A percentile compares a stretch with the other conserved stretches of the same genome.
These are phyloP conservation scores for Ameiurus melas DNA, from an alignment of 2,113 vertebrate species.

Conservation along the genomic window DNA sequence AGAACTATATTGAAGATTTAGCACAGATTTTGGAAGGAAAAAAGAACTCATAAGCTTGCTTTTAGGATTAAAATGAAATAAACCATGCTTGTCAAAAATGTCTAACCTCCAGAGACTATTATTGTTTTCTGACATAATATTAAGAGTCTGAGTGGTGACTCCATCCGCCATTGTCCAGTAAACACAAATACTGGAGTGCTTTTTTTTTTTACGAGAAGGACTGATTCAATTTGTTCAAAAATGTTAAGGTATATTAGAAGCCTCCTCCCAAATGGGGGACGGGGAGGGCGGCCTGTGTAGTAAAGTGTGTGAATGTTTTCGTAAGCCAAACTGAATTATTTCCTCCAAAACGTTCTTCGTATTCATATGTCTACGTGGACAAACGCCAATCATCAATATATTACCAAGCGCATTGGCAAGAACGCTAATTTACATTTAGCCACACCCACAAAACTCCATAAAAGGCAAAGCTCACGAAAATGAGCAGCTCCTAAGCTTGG, in stretches of 20 bases:
- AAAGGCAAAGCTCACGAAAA: neutral
- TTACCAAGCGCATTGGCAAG: neutral
- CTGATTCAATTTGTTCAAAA: neutral
- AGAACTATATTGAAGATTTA: neutral
- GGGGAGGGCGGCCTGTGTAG: too few species aligned
- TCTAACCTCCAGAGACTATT: neutral
- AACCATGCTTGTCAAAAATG: neutral
- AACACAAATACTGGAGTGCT: neutral
- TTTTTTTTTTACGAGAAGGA: neutral
- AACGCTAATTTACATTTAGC: neutral
- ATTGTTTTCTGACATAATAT: neutral
- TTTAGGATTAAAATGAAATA: neutral
- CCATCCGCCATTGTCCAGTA: neutral
- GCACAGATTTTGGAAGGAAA: neutral
- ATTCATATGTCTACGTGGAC: neutral
- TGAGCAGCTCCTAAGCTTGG: neutral
- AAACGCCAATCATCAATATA: neutral
- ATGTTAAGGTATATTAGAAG: neutral
- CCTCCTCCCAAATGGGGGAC: too few species aligned
- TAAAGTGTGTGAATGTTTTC: neutral
- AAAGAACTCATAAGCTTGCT: neutral
- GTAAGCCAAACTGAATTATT: neutral
- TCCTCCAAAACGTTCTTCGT: neutral
- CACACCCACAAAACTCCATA: neutral
- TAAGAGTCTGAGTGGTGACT: neutral